A percentile compares a stretch with the other conserved stretches of the same genome.
These are phyloP conservation scores for Alca torda DNA, from an alignment of 2,797 vertebrate genomes.

Conservation along the genomic window DNA sequence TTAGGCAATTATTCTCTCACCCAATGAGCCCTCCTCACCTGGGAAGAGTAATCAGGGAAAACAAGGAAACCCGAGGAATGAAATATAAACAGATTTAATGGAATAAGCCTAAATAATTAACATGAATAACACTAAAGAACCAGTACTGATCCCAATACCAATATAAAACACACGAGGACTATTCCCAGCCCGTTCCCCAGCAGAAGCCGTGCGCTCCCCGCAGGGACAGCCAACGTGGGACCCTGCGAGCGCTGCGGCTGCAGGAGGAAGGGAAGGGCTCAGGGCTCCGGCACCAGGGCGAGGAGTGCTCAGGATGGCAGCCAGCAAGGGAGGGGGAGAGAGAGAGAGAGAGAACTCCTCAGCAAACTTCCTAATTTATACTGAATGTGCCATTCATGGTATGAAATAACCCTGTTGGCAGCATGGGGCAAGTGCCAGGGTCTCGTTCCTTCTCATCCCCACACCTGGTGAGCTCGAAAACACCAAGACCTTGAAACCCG, in stretches of 20 bases:
- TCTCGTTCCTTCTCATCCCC: too few relatives aligned
- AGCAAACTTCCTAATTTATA: too few relatives aligned
- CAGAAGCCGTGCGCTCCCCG: not conserved
- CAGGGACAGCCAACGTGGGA: not conserved
- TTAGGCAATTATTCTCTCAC: not conserved
- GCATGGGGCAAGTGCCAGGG: too few relatives aligned
- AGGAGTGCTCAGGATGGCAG: too few relatives aligned
- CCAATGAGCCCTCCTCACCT: too few relatives aligned
- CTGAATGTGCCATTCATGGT: too few relatives aligned
- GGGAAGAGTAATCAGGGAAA: not conserved
- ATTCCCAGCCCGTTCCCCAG: not conserved
- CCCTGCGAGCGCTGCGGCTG: not conserved
- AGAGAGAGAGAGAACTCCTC: too few relatives aligned
- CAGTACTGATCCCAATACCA: not conserved
- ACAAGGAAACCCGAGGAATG: not conserved
- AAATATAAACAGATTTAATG: not conserved
- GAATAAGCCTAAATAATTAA: not conserved
- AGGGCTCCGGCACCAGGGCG: not conserved
- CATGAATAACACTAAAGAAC: not conserved
- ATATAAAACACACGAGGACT: not conserved
- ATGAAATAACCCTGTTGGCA: too few relatives aligned
- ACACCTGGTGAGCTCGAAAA: not conserved
- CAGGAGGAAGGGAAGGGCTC: not conserved
- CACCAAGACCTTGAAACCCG: not conserved
- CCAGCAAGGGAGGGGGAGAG: too few relatives aligned